Conservation (phyloP, 37 sponge, comb jelly and placozoan species). For the Theonella swinhoei region DNA sequence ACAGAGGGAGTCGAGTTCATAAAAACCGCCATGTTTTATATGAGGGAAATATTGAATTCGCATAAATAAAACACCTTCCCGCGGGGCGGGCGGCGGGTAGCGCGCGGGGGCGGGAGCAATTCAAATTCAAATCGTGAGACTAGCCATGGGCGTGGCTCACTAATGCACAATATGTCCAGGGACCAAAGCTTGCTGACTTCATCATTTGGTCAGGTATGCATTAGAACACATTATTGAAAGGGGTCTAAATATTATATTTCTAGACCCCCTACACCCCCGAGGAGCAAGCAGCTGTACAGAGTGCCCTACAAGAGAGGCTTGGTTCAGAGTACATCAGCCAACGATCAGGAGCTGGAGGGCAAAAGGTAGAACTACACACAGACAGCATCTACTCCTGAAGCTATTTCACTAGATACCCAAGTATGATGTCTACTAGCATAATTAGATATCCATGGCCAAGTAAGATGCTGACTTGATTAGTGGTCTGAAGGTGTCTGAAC, state of each 20-base stretch:
- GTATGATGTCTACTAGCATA: too few species aligned
- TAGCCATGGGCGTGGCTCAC: too few species aligned
- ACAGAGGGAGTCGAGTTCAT: background rate
- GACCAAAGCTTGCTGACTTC: background rate
- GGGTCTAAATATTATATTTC: too few species aligned
- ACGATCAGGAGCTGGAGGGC: constrained; percentile 81
- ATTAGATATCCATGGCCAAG: too few species aligned
- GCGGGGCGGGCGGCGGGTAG: background rate
- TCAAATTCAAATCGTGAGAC: too few species aligned
- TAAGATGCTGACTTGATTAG: too few species aligned
- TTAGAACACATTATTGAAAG: background rate
- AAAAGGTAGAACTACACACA: constrained; percentile 66
- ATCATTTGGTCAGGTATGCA: constrained; percentile 21
- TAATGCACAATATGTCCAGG: background rate
- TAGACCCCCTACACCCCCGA: constrained; percentile 45
- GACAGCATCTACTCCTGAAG: too few species aligned
- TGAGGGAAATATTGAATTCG: background rate
- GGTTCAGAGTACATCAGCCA: constrained; percentile 87
- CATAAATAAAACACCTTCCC: background rate
- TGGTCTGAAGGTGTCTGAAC: too few species aligned
- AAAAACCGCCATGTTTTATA: constrained; percentile 38
- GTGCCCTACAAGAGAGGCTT: constrained; percentile 68
- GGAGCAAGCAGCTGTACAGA: constrained; percentile 68
- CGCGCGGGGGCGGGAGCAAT: background rate
- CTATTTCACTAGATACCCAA: too few species aligned